Evolutionary conservation across 1,140 invertebrate genomes (phyloP), one percentile per base, ranked within the genome.

Genomic region (Drosophila azteca): DNA sequence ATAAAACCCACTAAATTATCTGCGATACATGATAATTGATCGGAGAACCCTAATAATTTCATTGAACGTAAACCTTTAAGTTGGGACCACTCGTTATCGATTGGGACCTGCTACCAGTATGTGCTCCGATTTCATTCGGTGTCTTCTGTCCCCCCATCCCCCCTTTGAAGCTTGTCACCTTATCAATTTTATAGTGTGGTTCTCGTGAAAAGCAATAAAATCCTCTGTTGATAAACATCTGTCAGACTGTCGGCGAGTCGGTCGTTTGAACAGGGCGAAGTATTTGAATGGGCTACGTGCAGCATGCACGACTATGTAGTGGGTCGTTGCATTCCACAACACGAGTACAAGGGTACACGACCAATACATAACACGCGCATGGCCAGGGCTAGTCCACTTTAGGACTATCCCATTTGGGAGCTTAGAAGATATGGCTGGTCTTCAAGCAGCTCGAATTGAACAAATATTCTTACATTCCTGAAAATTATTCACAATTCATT

Each of bases 111-210:
- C 24, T 4, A 26, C 24, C 24, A 26, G 24, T 26, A 26, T 26
- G 24, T 26, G 58, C 45, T 45, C 63, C 72, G 69, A 72, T 72
- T 72, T 72, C 15, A 44, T 43, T 61, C 22, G 48, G 31, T 31
- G 6, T 8, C 3, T 31, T 26, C 53, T 22, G 29, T 43, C 62
- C 13, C 74, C 54, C 13, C 74, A 41, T 35, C 52, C 46, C 41
- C 46, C 31, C 49, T 46, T 31, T 3, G 8, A 9, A 35, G 45
- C 51, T 54, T 52, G 55, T 68, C 64, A 61, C 61, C 63, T 74
- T 79, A 83, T 81, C 82, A 87, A 61, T 81, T 87, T 85, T 74
- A 77, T 87, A 77, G 68, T 87, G 73, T 77, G 82, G 74, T 81
- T 84, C 81, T 77, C 75, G 75, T 65, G 82, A 84, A 84, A 87